phyloP scores from a whole-genome alignment of 2,888 invertebrate species.

The Polietes domitor region DNA sequence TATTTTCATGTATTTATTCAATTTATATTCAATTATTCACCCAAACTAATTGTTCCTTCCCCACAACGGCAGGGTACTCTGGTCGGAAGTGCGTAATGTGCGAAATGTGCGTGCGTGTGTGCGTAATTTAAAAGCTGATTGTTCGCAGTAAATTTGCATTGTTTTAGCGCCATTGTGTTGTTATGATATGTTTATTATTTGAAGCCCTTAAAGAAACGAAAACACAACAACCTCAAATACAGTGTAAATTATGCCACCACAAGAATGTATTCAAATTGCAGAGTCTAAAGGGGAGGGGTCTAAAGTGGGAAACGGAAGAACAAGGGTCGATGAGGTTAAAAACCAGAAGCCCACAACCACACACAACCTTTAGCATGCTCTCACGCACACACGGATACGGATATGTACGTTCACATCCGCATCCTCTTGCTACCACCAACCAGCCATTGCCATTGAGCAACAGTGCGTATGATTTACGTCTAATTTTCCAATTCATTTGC shows the following conservation, averaged over 20 bases:
- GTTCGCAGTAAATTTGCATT: conserved; percentile 59
- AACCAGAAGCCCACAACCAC: neutral
- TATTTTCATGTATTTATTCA: too few species aligned
- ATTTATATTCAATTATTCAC: neutral
- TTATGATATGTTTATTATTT: conserved; percentile 39
- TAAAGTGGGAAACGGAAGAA: neutral
- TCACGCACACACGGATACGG: neutral
- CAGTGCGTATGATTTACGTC: conserved; percentile 41
- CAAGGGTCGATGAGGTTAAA: neutral
- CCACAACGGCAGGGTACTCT: neutral
- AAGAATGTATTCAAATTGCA: conserved; percentile 6
- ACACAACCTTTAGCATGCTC: neutral
- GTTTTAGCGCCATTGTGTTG: conserved; percentile 34
- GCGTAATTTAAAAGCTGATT: conserved; percentile 62
- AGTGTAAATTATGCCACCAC: conserved; percentile 53
- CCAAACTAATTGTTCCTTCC: neutral
- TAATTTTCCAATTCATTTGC: conserved; percentile 26
- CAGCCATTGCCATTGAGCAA: conserved; percentile 16
- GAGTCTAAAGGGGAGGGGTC: neutral
- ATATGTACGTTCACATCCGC: conserved; percentile 4
- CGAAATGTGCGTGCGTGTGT: neutral
- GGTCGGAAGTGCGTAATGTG: neutral
- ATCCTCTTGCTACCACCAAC: neutral
- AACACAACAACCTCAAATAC: conserved; percentile 19
- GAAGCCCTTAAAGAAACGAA: conserved; percentile 9